These are phyloP conservation scores for Pachymerium ferrugineum DNA, from an alignment of 2,888 invertebrate genomes.

Conservation along the genomic window DNA sequence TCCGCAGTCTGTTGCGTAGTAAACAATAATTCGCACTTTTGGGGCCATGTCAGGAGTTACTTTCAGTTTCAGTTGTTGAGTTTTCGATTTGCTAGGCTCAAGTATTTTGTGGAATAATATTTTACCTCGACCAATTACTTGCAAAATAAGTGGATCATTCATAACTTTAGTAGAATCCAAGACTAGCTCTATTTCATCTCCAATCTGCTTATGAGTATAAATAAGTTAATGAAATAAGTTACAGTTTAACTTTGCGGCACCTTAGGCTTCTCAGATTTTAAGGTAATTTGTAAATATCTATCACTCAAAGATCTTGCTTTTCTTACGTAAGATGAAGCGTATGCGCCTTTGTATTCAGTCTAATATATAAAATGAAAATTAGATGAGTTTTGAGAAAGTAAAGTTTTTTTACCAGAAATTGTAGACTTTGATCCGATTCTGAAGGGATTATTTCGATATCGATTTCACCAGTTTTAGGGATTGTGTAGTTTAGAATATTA, in stretches of 20 bases:
- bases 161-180: conserved; percentile 38
- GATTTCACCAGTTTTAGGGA: conserved; percentile 38
- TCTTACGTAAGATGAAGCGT: conserved; percentile 35
- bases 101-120: conserved; percentile 42
- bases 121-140: conserved; percentile 44
- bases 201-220: conserved; percentile 32
- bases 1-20: conserved; percentile 46
- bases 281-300: conserved; percentile 37
- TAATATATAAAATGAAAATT: background rate
- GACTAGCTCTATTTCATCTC: conserved; percentile 37
- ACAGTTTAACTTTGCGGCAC: too few species aligned
- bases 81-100: conserved; percentile 41
- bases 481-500: conserved; percentile 35
- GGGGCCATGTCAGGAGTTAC: conserved; percentile 47
- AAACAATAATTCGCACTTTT: conserved; percentile 45
- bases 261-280: conserved; percentile 37
- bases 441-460: conserved; percentile 38
- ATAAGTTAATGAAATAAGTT: background rate
- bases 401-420: conserved; percentile 30
- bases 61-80: conserved; percentile 43
- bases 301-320: conserved; percentile 38
- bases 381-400: background rate
- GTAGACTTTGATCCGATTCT: conserved; percentile 25
- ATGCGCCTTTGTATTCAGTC: conserved; percentile 33
- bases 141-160: conserved; percentile 18